Evolutionary conservation across 2,797 vertebrate species (phyloP).

Genomic region (Malurus splendens): DNA sequence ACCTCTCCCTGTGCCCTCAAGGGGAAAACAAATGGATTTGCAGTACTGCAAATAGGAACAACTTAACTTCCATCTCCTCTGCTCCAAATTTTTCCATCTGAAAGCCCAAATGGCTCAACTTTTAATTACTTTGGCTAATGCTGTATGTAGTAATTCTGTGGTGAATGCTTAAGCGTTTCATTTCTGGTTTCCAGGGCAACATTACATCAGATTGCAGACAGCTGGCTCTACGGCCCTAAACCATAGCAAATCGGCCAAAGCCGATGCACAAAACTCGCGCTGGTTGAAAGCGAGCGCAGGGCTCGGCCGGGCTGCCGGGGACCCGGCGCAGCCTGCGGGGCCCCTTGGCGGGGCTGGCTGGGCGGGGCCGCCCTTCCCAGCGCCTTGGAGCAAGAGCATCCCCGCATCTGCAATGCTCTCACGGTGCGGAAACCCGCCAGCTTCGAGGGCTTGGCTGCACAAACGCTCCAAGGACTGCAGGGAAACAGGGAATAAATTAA

Average conservation of each 20-base stretch:
- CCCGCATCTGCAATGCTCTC: constrained; percentile 75
- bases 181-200: constrained; percentile 84
- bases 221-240: constrained; percentile 74
- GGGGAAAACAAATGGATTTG: constrained; percentile 44
- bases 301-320: constrained; percentile 34
- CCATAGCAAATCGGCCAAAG: constrained; percentile 75
- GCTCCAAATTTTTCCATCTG: constrained; percentile 63
- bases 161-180: constrained; percentile 75
- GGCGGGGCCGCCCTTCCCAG: constrained; percentile 61
- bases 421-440: constrained; percentile 64
- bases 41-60: constrained; percentile 62
- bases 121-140: constrained; percentile 78
- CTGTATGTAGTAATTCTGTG: constrained; percentile 70
- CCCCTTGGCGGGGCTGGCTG: constrained; percentile 42
- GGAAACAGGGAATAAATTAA: constrained; percentile 50
- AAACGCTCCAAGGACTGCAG: background rate
- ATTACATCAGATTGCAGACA: constrained; percentile 77
- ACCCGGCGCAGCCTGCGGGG: constrained; percentile 45
- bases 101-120: constrained; percentile 72
- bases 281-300: constrained; percentile 63
- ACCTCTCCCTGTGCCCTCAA: background rate
- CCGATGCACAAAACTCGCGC: constrained; percentile 53
- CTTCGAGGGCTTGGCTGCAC: constrained; percentile 29
- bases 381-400: constrained; percentile 72
- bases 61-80: constrained; percentile 47